Evolutionary conservation across 2,113 vertebrate genomes (phyloP).

Genomic region (Mormyrus iriodes): DNA sequence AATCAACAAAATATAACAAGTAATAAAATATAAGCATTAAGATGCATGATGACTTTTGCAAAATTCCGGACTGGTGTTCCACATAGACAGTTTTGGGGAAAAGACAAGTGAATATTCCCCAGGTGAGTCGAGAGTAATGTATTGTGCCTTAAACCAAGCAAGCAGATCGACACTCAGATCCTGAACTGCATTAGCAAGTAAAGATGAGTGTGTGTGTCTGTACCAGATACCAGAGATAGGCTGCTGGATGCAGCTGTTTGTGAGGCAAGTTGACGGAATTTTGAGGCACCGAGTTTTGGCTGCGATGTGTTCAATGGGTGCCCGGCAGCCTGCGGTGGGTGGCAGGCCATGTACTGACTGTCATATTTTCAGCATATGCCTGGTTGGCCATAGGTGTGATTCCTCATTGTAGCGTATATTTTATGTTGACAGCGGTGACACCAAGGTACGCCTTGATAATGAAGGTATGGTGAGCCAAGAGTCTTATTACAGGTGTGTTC

Average conservation of each 20-base stretch:
- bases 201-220: background rate
- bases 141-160: constrained; percentile 12
- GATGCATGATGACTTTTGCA: background rate
- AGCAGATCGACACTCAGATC: background rate
- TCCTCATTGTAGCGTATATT: background rate
- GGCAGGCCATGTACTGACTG: background rate
- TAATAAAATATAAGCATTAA: background rate
- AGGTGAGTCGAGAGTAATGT: background rate
- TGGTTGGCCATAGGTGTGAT: background rate
- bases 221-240: background rate
- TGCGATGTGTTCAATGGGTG: background rate
- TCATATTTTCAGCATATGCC: background rate
- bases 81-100: background rate
- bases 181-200: background rate
- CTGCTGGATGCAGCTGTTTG: constrained; percentile 42
- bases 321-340: background rate
- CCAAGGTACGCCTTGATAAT: background rate
- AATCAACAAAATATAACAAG: background rate
- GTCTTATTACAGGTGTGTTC: background rate
- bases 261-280: constrained; percentile 46
- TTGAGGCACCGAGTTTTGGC: constrained; percentile 28
- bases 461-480: background rate
- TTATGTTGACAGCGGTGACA: background rate
- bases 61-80: background rate
- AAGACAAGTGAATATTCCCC: background rate